Base-by-base conservation (phyloP, 2,113 vertebrate species). In the Hippocampus barbouri region DNA sequence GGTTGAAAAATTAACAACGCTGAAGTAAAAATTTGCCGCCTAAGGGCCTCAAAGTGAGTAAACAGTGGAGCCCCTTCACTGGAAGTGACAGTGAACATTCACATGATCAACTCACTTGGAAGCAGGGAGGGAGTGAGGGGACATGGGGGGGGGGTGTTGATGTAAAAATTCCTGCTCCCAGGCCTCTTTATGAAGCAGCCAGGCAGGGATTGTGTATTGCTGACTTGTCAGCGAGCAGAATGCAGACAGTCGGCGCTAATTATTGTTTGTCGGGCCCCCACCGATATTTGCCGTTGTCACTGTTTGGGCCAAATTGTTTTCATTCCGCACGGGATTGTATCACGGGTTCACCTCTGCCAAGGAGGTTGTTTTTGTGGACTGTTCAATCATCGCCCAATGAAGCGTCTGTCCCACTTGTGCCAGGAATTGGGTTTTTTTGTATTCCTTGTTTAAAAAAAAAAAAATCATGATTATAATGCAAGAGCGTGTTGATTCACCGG, bases 151-250 rank as follows among this genome's bases (percentile, higher is more conserved):
- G 23, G 23, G 23, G 23, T 23, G 57, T 15, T 34, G 34, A 23
- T 65, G 62, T 62, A 57, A 64, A 83, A 86, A 86, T 83, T 87
- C 87, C 85, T 81, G 86, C 82, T 85, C 86, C 69, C 74, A 43
- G 79, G 83, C 82, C 43, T 77, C 83, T 88, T 90, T 79, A 85
- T 88, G 79, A 82, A 45, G 41, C 70, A 83, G 69, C 87, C 87
- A 88, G 82, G 84, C 83, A 77, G 86, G 86, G 86, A 89, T 90
- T 89, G 89, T 87, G 80, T 85, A 83, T 62, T 87, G 89, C 88
- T 86, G 85, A 86, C 87, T 85, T 89, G 82, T 89, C 86, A 88
- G 79, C 75, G 85, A 81, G 70, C 77, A 89, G 83, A 83, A 87
- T 88, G 87, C 85, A 74, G 83, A 84, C 87, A 83, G 87, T 76